phyloP scores from a whole-genome alignment of 2,888 invertebrate species.

The Augiades crinisus region DNA sequence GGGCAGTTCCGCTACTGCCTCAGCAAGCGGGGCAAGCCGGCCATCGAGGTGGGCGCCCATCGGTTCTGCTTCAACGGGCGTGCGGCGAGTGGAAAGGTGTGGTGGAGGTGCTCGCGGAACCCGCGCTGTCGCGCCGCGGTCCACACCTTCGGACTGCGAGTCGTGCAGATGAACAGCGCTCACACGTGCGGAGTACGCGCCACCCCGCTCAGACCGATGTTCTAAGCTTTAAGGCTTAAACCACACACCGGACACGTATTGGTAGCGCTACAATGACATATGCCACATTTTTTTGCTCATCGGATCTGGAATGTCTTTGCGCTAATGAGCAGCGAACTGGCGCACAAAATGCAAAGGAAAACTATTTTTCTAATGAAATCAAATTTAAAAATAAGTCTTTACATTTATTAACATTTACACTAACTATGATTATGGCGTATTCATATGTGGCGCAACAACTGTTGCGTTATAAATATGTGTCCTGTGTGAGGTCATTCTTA shows the following conservation, averaged over 20 bases:
- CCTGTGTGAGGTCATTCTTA: neutral
- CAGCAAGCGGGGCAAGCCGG: constrained; percentile 74
- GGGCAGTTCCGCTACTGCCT: constrained; percentile 76
- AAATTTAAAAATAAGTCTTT: no score
- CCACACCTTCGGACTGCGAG: constrained; percentile 72
- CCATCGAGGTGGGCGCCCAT: constrained; percentile 75
- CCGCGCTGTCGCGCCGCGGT: constrained; percentile 75
- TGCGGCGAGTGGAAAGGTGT: constrained; percentile 74
- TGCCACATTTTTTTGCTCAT: neutral
- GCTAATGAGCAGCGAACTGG: no score
- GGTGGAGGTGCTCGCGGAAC: constrained; percentile 77
- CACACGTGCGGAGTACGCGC: constrained; percentile 76
- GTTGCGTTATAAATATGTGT: neutral
- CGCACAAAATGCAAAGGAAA: no score
- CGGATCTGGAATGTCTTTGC: no score
- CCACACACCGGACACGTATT: neutral
- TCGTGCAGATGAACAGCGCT: constrained; percentile 76
- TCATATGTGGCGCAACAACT: neutral
- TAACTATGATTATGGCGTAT: no score
- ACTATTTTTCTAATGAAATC: no score
- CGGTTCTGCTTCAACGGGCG: constrained; percentile 76
- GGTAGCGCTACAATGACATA: neutral
- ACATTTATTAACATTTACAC: no score
- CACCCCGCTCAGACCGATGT: constrained; percentile 72
- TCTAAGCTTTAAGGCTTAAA: constrained; percentile 40